Percentiles rank a stretch among this genome's conserved stretches.
Evolutionary conservation across 1,140 invertebrate genomes (phyloP).

Genomic region (Pseudomyrmex gracilis): DNA sequence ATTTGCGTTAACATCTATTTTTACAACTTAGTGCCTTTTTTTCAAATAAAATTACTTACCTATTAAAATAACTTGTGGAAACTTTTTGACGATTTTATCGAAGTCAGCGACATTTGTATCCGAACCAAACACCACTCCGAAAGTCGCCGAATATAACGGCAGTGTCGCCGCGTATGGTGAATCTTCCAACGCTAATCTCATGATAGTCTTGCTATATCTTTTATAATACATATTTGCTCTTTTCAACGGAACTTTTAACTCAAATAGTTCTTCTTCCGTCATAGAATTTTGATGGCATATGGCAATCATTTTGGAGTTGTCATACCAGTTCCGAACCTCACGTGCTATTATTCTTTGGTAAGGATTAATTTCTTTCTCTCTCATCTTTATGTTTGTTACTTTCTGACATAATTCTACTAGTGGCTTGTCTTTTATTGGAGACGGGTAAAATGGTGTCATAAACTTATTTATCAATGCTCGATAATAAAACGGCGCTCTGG

Average conservation of each 20-base stretch:
- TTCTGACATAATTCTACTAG: conserved; percentile 78
- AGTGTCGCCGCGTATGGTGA: conserved; percentile 85
- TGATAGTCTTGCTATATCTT: conserved; percentile 87
- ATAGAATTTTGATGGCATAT: conserved; percentile 91
- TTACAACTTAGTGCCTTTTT: neutral
- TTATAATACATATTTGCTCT: conserved; percentile 89
- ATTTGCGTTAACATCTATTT: conserved; percentile 1
- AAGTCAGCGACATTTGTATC: conserved; percentile 86
- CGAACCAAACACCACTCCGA: conserved; percentile 86
- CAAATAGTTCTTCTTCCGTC: conserved; percentile 86
- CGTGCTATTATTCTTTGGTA: conserved; percentile 89
- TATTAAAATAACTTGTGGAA: conserved; percentile 88
- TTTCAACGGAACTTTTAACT: conserved; percentile 87
- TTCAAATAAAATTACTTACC: conserved; percentile 83
- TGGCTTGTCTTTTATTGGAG: conserved; percentile 77
- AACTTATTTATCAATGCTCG: conserved; percentile 88
- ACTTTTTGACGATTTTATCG: conserved; percentile 87
- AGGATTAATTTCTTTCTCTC: conserved; percentile 86
- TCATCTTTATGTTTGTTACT: conserved; percentile 62
- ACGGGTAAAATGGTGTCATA: conserved; percentile 87
- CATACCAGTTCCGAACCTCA: conserved; percentile 89
- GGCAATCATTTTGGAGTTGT: conserved; percentile 89
- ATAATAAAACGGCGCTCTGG: conserved; percentile 88
- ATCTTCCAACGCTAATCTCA: conserved; percentile 87
- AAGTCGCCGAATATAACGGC: conserved; percentile 79